Evolutionary conservation across 2,113 vertebrate genomes (phyloP).

Genomic region (Limnothrissa miodon): DNA sequence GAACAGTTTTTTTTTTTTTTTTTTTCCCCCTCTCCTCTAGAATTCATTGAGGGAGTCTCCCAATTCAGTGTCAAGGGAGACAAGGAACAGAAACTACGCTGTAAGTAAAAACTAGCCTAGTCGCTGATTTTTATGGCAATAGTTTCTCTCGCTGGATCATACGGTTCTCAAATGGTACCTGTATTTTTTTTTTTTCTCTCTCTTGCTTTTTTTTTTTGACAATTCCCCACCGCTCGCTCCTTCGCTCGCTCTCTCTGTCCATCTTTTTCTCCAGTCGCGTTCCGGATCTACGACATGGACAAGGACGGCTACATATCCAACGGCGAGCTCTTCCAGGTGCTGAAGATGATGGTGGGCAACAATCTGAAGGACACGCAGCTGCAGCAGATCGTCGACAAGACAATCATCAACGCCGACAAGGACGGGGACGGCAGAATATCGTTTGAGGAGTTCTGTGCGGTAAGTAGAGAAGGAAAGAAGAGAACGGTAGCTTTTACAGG

Average conservation of each 20-base stretch:
- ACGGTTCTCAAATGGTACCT: too few relatives aligned
- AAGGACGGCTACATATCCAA: conserved; percentile 92
- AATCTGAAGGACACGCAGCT: conserved; percentile 93
- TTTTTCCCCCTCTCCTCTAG: conserved; percentile 57
- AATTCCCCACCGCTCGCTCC: not conserved
- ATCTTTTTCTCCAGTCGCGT: conserved; percentile 73
- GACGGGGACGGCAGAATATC: conserved; percentile 93
- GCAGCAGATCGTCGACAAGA: conserved; percentile 94
- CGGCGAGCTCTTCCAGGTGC: conserved; percentile 89
- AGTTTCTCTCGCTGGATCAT: too few relatives aligned
- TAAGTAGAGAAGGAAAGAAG: conserved; percentile 65
- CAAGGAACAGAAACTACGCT: conserved; percentile 90
- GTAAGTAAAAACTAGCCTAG: conserved; percentile 72
- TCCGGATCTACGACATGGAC: conserved; percentile 92
- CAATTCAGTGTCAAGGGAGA: conserved; percentile 94
- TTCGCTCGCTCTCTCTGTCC: not conserved
- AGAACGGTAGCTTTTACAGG: too few relatives aligned
- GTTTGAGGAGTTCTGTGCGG: conserved; percentile 91
- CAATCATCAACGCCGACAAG: conserved; percentile 93
- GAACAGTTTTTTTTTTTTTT: not conserved
- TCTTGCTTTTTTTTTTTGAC: conserved; percentile 10
- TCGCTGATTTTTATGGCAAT: not conserved
- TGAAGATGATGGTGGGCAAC: conserved; percentile 95
- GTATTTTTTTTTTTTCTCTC: not conserved
- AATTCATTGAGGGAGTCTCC: conserved; percentile 91